Base-by-base conservation (phyloP, 2,797 vertebrate genomes). In the Loriculus beryllinus region DNA sequence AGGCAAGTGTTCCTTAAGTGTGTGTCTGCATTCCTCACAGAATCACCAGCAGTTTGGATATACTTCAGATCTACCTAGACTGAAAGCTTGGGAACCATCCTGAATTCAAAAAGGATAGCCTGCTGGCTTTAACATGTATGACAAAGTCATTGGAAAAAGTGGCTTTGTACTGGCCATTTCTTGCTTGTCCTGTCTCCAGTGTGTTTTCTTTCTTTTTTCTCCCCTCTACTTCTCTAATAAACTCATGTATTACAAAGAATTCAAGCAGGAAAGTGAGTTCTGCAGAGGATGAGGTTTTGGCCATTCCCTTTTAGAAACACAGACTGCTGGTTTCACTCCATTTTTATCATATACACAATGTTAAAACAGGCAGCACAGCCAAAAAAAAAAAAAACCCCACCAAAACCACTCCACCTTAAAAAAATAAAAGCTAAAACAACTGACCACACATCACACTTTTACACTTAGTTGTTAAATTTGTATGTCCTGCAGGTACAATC, bases 51-150 rank as follows among this genome's bases (percentile, higher is more conserved):
- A n/a, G 48, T 29, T 42, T 40, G 43, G 29, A 33, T 23, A 14
- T 12, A 1, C 2, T 19, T 22, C 35, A 70, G 29, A 40, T n/a
- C 42, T 51, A 23, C 52, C 10, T 15, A 4, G 26, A 26, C 47
- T 78, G 54, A 67, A 77, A n/a, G 52, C 42, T 51, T 60, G 31
- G 40, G 21, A 56, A 33, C 17, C 1, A 1, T 57, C 57, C 75
- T 80, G 42, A 59, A 47, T 22, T 59, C 43, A 23, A 31, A 48
- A n/a, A 60, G 35, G 70, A 33, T 6, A 49, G 6, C 21, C 48
- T n/a, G 18, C 22, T 45, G 37, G 52, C 42, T n/a, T 72, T 60
- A 45, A 19, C 0, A 0, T 9, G 0, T 40, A 18, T 22, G 72
- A 56, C 67, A 29, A 48, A 48, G 33, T 16, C 60, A 35, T 33